Evolutionary conservation across 1,140 invertebrate species (phyloP).

Genomic region (Drosophila kepulauana): DNA sequence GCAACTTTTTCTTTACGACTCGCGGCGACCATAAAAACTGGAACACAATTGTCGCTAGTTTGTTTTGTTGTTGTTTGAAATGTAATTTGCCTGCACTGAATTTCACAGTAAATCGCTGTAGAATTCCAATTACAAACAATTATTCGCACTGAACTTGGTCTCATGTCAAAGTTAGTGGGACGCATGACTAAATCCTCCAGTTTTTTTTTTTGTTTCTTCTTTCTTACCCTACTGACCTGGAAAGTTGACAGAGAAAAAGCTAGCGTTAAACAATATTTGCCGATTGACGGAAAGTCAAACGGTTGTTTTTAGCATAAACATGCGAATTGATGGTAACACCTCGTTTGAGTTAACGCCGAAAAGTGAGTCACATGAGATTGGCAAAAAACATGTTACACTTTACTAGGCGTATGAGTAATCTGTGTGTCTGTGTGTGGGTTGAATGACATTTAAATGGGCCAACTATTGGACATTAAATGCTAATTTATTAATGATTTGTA

Average conservation of each 20-base stretch:
- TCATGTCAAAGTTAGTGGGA: conserved; percentile 57
- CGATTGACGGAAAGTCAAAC: conserved; percentile 19
- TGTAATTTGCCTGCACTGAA: conserved; percentile 61
- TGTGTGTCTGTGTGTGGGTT: conserved; percentile 31
- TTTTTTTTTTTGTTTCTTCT: conserved; percentile 4
- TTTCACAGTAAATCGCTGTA: conserved; percentile 75
- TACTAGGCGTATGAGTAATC: conserved; percentile 59
- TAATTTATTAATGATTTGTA: conserved; percentile 77
- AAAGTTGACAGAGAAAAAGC: conserved; percentile 61
- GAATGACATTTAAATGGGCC: conserved; percentile 67
- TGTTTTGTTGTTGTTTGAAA: conserved; percentile 17
- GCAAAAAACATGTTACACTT: conserved; percentile 37
- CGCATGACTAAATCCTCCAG: conserved; percentile 11
- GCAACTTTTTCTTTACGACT: conserved; percentile 69
- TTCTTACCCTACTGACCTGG: conserved; percentile 68
- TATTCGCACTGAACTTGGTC: conserved; percentile 61
- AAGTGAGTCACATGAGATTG: conserved; percentile 27
- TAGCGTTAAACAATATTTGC: conserved; percentile 12
- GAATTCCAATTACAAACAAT: conserved; percentile 78
- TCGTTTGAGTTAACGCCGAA: conserved; percentile 17
- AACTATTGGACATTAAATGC: conserved; percentile 56
- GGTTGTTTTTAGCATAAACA: conserved; percentile 63
- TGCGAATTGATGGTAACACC: conserved; percentile 57
- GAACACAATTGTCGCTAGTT: conserved; percentile 48
- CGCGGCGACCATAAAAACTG: conserved; percentile 50